These are phyloP conservation scores for Uloborus diversus DNA, from an alignment of 1,140 invertebrate genomes.

Conservation along the genomic window DNA sequence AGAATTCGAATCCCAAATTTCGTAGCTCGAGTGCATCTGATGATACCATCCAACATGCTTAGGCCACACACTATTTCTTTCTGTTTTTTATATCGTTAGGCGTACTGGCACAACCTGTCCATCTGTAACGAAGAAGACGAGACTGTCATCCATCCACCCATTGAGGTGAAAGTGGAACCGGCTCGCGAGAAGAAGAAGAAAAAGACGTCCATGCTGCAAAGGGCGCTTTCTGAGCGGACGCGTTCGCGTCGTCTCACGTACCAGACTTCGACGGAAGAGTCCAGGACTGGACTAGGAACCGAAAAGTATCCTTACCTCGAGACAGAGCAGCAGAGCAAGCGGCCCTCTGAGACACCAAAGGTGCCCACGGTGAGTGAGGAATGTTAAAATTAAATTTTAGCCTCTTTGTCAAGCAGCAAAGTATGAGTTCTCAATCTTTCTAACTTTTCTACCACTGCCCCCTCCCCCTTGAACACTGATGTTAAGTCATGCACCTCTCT, in stretches of 20 bases:
- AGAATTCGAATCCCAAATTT: too few relatives aligned
- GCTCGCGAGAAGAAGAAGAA: conserved; percentile 49
- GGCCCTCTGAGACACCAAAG: neutral
- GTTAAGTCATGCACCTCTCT: too few relatives aligned
- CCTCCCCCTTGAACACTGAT: too few relatives aligned
- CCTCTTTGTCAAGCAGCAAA: neutral
- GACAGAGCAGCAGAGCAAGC: neutral
- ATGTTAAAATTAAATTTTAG: neutral
- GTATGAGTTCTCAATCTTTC: neutral
- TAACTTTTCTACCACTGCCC: too few relatives aligned
- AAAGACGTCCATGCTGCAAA: conserved; percentile 53
- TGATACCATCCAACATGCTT: too few relatives aligned
- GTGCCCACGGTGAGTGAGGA: neutral
- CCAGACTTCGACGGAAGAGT: conserved; percentile 33
- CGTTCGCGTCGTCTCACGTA: conserved; percentile 14
- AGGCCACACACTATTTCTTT: too few relatives aligned
- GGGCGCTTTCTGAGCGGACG: conserved; percentile 53
- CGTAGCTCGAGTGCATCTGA: too few relatives aligned
- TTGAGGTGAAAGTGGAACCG: neutral
- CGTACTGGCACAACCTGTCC: conserved; percentile 45
- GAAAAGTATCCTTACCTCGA: conserved; percentile 1
- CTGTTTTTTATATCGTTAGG: conserved; percentile 10
- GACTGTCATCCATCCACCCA: neutral
- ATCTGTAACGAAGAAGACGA: conserved; percentile 51
- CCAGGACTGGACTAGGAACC: neutral